These are phyloP conservation scores for Trichogramma pretiosum DNA, from an alignment of 1,140 invertebrate genomes.

Conservation along the genomic window DNA sequence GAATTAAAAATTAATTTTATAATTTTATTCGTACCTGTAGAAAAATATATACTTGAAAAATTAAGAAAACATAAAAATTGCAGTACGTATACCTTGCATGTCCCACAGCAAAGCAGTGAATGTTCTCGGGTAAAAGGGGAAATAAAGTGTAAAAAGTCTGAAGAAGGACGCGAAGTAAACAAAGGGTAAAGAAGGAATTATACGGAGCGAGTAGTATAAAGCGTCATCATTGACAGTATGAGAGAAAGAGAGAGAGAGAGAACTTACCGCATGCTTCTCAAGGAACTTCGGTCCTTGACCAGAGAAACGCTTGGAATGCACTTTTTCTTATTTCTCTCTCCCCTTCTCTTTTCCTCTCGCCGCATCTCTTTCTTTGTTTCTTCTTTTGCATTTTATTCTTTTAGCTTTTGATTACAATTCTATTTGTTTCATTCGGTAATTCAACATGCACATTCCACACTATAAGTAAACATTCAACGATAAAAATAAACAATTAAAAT, in stretches of 20 bases:
- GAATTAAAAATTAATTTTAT: too few species aligned
- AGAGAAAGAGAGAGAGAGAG: constrained; percentile 19
- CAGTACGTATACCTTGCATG: too few species aligned
- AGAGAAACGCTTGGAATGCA: constrained; percentile 33
- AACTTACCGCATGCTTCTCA: constrained; percentile 1
- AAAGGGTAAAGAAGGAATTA: too few species aligned
- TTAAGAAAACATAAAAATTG: too few species aligned
- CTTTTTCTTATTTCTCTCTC: constrained; percentile 21
- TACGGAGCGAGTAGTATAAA: too few species aligned
- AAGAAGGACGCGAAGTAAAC: background rate
- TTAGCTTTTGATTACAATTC: background rate
- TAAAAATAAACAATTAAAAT: too few species aligned
- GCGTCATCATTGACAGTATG: too few species aligned
- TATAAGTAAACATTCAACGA: too few species aligned
- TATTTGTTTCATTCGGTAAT: too few species aligned
- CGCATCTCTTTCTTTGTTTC: background rate
- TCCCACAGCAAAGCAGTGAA: background rate
- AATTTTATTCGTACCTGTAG: too few species aligned
- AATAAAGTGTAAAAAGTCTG: background rate
- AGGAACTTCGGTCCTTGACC: constrained; percentile 32
- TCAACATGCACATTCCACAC: too few species aligned
- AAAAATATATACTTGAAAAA: too few species aligned
- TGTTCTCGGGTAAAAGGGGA: background rate
- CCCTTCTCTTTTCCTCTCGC: constrained; percentile 16
- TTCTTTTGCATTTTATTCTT: background rate